Evolutionary conservation across 1,140 invertebrate species (phyloP).

Genomic region (Panagrolaimus sp.): DNA sequence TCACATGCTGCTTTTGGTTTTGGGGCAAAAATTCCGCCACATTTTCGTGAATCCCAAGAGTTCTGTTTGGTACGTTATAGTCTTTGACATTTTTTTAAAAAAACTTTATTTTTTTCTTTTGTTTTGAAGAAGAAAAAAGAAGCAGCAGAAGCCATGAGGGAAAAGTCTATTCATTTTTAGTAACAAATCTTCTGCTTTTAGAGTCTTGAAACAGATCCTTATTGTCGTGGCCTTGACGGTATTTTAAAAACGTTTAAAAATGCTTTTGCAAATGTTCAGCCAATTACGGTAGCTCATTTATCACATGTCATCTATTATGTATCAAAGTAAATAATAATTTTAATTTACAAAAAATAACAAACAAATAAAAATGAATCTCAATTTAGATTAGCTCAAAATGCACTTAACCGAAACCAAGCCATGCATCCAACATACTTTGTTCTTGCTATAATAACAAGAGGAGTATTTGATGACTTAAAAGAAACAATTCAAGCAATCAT

Average conservation of each 20-base stretch:
- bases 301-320: conserved; percentile 54
- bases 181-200: conserved; percentile 17
- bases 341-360: no score
- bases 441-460: conserved; percentile 46
- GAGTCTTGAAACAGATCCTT: conserved; percentile 43
- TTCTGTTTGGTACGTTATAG: conserved; percentile 43
- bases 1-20: conserved; percentile 50
- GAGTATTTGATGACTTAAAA: conserved; percentile 50
- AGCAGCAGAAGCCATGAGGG: no score
- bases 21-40: conserved; percentile 50
- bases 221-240: conserved; percentile 48
- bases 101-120: no score
- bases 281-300: conserved; percentile 47
- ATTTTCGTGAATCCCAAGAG: conserved; percentile 50
- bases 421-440: conserved; percentile 34
- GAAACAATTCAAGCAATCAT: conserved; percentile 53
- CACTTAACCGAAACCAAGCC: conserved; percentile 32
- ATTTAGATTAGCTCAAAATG: conserved; percentile 40
- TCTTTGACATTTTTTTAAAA: neutral
- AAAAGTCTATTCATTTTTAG: no score
- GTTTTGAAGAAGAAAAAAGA: no score
- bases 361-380: no score
- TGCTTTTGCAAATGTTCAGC: conserved; percentile 44
- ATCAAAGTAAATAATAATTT: conserved; percentile 38
- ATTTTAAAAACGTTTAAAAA: conserved; percentile 41